These are phyloP conservation scores for Mamestra brassicae DNA, from an alignment of 2,888 invertebrate species.

Conservation along the genomic window DNA sequence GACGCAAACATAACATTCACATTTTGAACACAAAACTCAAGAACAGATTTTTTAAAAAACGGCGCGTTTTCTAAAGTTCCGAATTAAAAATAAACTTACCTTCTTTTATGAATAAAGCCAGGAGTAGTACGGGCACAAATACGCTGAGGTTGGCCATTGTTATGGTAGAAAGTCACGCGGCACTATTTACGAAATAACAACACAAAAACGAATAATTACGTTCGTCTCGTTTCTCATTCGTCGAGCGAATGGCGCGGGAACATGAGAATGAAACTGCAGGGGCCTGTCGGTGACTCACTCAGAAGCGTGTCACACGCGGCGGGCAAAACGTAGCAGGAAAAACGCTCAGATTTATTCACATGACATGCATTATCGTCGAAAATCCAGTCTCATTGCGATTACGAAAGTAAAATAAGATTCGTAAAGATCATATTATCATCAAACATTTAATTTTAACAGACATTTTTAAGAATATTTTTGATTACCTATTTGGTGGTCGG, in stretches of 20 bases:
- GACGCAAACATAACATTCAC: background rate
- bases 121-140: constrained; percentile 83
- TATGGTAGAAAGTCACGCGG: constrained; percentile 66
- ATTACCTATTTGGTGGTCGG: too few species aligned
- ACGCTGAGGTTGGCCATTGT: constrained; percentile 83
- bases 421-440: too few species aligned
- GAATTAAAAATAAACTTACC: constrained; percentile 74
- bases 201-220: constrained; percentile 66
- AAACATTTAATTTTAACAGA: too few species aligned
- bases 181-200: constrained; percentile 71
- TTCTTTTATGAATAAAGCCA: constrained; percentile 82
- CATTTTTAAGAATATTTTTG: too few species aligned
- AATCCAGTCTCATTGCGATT: background rate
- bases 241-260: constrained; percentile 79
- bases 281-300: background rate
- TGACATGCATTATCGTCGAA: background rate
- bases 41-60: background rate
- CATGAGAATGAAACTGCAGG: constrained; percentile 55
- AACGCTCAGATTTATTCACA: constrained; percentile 33
- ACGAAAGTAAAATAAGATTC: too few species aligned
- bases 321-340: constrained; percentile 41
- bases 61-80: background rate
- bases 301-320: constrained; percentile 54
- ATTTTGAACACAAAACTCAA: background rate
- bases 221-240: constrained; percentile 72